These are phyloP conservation scores for Etheostoma spectabile DNA, from an alignment of 2,113 vertebrate genomes.

Conservation along the genomic window DNA sequence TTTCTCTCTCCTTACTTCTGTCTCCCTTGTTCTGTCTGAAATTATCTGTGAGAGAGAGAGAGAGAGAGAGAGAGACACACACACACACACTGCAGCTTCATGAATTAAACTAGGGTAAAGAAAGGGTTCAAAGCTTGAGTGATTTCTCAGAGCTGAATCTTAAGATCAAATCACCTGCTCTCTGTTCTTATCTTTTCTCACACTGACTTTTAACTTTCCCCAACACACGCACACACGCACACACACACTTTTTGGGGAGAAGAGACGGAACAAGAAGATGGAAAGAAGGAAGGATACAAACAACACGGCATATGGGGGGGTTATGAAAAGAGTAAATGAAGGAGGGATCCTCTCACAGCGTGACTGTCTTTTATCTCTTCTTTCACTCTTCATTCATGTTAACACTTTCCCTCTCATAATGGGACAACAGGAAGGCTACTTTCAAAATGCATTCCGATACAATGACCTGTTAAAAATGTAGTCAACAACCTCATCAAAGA, in stretches of 20 bases:
- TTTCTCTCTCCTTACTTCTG: no score
- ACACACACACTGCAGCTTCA: constrained; percentile 17
- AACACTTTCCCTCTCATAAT: not conserved
- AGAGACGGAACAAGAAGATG: not conserved
- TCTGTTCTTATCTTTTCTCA: constrained; percentile 49
- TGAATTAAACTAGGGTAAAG: constrained; percentile 51
- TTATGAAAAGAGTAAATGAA: not conserved
- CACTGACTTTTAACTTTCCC: constrained; percentile 27
- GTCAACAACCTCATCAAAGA: no score
- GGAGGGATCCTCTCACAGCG: constrained; percentile 4
- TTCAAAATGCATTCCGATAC: no score
- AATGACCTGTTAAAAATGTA: no score
- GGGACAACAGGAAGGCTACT: no score
- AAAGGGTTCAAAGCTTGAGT: constrained; percentile 59
- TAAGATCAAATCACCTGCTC: constrained; percentile 55
- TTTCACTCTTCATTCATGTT: constrained; percentile 4
- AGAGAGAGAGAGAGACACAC: no score
- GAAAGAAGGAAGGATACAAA: not conserved
- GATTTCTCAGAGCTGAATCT: constrained; percentile 60
- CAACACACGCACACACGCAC: not conserved
- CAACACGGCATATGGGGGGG: not conserved
- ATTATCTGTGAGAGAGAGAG: no score
- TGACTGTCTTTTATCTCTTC: constrained; percentile 28
- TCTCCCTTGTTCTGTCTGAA: not conserved
- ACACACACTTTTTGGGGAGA: not conserved